These are phyloP conservation scores for Amphiprion percula DNA, from an alignment of 2,113 vertebrate species.

Conservation along the genomic window DNA sequence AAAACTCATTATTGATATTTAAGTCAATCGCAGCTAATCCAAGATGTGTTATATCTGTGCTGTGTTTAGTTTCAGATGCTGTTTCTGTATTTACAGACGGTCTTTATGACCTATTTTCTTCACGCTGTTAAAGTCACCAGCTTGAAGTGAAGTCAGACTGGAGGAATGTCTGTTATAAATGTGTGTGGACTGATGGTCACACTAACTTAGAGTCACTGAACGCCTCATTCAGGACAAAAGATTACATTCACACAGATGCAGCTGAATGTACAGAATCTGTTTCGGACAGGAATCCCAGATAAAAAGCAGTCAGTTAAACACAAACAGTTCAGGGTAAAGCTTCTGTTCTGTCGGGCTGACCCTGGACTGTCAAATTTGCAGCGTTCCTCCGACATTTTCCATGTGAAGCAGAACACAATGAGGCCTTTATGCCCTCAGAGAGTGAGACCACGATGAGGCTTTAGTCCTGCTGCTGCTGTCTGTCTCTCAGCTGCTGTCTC, in stretches of 20 bases:
- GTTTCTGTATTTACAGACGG: not conserved
- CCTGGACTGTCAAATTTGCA: constrained; percentile 55
- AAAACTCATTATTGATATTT: not conserved
- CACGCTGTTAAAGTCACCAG: constrained; percentile 19
- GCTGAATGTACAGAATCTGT: not conserved
- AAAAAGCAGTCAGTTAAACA: constrained; percentile 10
- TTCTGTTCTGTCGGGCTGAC: constrained; percentile 43
- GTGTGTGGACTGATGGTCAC: not conserved
- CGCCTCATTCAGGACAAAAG: not conserved
- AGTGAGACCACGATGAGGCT: constrained; percentile 69
- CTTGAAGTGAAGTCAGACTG: not conserved
- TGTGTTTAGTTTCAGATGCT: not conserved
- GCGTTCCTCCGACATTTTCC: constrained; percentile 68
- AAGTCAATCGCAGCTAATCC: not conserved
- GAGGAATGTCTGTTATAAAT: constrained; percentile 32
- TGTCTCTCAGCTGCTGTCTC: constrained; percentile 72
- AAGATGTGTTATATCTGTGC: too few relatives aligned
- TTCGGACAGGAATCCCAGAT: constrained; percentile 33
- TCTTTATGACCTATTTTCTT: constrained; percentile 33
- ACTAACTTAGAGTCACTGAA: constrained; percentile 4
- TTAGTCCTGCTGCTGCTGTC: constrained; percentile 73
- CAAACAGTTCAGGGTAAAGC: constrained; percentile 33
- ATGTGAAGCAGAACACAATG: constrained; percentile 75
- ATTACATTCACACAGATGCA: not conserved
- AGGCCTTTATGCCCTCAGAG: constrained; percentile 71